Base-by-base conservation (phyloP, 1,140 invertebrate genomes). In the Aleiodes sp. region DNA sequence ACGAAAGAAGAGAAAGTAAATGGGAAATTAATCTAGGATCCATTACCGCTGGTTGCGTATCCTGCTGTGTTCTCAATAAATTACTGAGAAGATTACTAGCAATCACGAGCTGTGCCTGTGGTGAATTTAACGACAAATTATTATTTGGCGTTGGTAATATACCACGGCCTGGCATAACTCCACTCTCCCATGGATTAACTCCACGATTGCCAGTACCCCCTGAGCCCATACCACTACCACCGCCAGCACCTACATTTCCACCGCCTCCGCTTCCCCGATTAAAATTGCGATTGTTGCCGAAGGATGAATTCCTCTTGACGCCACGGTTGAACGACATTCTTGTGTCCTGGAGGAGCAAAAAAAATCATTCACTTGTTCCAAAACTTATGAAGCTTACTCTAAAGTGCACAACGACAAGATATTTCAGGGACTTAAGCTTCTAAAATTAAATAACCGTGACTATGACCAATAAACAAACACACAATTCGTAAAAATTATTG, bases 181-280 rank as follows among this genome's bases (percentile, higher is more conserved):
- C 87, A 21, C 84, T 78, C 75, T 87, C 86, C 87, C 87, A 87
- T 12, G 87, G 87, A 72, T 84, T 87, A 56, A 87, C 79, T 9
- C 82, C 82, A 1, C 80, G 76, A 21, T 78, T 76, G 1, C 78
- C 74, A 21, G 76, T 73, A 26, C 80, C 74, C 0, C 76, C 70
- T 6, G 75, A 72, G n/a, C n/a, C n/a, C n/a, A n/a, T 8, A 72
- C 74, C 2, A 74, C 73, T 10, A 73, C 70, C 29, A 67, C 73
- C 74, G 2, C 74, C 71, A 16, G 79, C 76, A 70, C 80, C 76
- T 69, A 76, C 75, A 37, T 77, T 64, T 3, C 77, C 68, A 31
- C 76, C 57, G 21, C 73, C 70, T 3, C 73, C 64, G 1, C 78
- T 75, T 19, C 69, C 65, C 6, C 69, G 35, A 59, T 80, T 82